These are phyloP conservation scores for Catagonus wagneri DNA, from an alignment of 2,113 vertebrate species.

Conservation along the genomic window DNA sequence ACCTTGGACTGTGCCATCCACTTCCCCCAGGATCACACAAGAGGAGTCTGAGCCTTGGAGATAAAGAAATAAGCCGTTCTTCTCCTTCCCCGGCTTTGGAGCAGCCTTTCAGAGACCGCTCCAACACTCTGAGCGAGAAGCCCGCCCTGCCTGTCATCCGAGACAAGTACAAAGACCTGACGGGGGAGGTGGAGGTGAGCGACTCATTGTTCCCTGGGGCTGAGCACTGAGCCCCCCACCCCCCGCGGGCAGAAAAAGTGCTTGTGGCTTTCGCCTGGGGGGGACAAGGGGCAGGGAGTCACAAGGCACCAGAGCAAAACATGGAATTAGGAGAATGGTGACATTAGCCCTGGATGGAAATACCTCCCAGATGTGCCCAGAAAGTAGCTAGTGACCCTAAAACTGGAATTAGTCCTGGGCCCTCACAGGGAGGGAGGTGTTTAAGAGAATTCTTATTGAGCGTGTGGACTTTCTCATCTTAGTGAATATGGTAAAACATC, in stretches of 20 bases:
- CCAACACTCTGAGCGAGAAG: constrained; percentile 96
- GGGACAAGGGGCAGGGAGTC: background rate
- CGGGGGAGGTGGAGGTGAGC: constrained; percentile 98
- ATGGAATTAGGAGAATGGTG: background rate
- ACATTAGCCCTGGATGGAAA: background rate
- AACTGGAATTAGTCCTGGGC: background rate
- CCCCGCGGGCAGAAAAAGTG: background rate
- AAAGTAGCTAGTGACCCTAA: background rate
- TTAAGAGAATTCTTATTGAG: background rate
- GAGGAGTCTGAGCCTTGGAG: constrained; percentile 97
- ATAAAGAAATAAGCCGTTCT: constrained; percentile 94
- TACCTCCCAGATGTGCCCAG: background rate
- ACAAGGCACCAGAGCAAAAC: background rate
- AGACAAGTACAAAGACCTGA: constrained; percentile 99
- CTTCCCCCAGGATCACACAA: constrained; percentile 94
- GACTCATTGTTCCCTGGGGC: background rate
- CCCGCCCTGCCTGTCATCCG: constrained; percentile 96
- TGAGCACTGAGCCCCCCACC: background rate
- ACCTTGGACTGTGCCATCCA: background rate
- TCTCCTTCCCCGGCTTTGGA: constrained; percentile 91
- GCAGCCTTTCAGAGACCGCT: constrained; percentile 95
- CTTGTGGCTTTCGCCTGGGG: background rate
- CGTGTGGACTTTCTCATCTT: background rate
- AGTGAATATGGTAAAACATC: background rate
- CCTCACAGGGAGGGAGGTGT: background rate